A percentile compares a stretch with the other conserved stretches of the same genome.
Conservation (phyloP, 2,888 invertebrate species). For the Oegoconia quadripuncta region DNA sequence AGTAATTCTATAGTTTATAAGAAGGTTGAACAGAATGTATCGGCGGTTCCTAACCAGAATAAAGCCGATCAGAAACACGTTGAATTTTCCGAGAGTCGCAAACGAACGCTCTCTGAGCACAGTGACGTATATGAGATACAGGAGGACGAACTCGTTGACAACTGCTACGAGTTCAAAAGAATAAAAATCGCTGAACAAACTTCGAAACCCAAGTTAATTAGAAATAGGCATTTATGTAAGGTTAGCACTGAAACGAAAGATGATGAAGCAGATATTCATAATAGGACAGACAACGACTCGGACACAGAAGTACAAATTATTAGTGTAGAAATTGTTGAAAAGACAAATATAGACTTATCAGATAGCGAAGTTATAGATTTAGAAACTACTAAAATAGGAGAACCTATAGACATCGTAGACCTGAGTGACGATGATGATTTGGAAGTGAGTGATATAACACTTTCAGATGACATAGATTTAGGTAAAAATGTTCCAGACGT, state of each 20-base stretch:
- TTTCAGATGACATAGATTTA: conserved; percentile 48
- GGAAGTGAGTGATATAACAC: conserved; percentile 45
- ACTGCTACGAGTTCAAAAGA: conserved; percentile 63
- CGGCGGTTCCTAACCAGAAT: conserved; percentile 29
- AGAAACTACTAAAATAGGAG: conserved; percentile 42
- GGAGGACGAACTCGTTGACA: conserved; percentile 60
- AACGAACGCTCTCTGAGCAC: conserved; percentile 60
- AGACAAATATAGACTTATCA: conserved; percentile 37
- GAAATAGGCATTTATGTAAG: conserved; percentile 38
- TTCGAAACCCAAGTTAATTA: conserved; percentile 57
- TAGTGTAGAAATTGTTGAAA: conserved; percentile 43
- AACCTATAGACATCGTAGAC: conserved; percentile 57
- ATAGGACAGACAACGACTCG: conserved; percentile 48
- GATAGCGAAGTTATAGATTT: conserved; percentile 57
- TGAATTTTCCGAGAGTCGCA: conserved; percentile 45
- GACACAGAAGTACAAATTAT: conserved; percentile 67
- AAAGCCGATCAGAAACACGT: conserved; percentile 40
- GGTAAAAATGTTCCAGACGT: conserved; percentile 65
- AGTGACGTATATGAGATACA: conserved; percentile 57
- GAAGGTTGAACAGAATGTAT: conserved; percentile 48
- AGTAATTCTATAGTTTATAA: conserved; percentile 70
- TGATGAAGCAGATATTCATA: conserved; percentile 28
- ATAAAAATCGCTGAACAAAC: conserved; percentile 54
- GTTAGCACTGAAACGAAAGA: conserved; percentile 35
- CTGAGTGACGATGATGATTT: conserved; percentile 49